phyloP scores from a whole-genome alignment of 2,113 vertebrate genomes.

The Pseudorhombus dupliciocellatus region DNA sequence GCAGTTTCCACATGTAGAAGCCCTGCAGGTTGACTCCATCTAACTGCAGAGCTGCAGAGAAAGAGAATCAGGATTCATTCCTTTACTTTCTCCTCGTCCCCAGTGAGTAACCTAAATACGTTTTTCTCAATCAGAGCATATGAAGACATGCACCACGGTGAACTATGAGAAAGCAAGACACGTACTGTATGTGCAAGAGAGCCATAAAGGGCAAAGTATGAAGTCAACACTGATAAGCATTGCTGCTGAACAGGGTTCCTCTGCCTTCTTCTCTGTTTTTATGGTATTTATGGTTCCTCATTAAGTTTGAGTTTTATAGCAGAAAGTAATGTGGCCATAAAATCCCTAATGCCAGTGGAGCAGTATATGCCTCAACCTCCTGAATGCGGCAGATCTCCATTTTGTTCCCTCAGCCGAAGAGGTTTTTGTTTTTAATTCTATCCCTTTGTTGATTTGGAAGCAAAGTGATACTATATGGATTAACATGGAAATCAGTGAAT shows the following conservation, averaged over 20 bases:
- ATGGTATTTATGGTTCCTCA: conserved; percentile 62
- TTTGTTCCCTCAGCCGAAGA: not conserved
- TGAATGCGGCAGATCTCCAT: not conserved
- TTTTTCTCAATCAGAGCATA: not conserved
- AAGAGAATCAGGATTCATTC: not conserved
- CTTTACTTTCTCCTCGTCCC: not conserved
- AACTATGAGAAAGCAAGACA: conserved; percentile 1
- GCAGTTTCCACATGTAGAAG: conserved; percentile 92
- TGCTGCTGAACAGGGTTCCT: conserved; percentile 4
- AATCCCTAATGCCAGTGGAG: conserved; percentile 22
- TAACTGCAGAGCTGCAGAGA: conserved; percentile 83
- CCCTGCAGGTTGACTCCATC: conserved; percentile 91
- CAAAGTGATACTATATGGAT: no score
- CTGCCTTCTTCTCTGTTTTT: conserved; percentile 29
- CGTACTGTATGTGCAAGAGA: conserved; percentile 1
- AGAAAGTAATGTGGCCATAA: conserved; percentile 44
- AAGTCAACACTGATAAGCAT: conserved; percentile 14
- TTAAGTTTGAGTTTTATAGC: conserved; percentile 45
- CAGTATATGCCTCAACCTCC: conserved; percentile 9
- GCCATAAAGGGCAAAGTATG: conserved; percentile 39
- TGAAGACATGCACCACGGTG: not conserved
- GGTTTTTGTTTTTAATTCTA: not conserved
- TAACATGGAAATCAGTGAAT: no score
- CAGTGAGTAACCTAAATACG: not conserved
- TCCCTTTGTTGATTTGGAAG: not conserved